Evolutionary conservation across 2,888 invertebrate genomes (phyloP), one percentile per base, ranked within the genome.

Genomic region (Onchidella celtica): DNA sequence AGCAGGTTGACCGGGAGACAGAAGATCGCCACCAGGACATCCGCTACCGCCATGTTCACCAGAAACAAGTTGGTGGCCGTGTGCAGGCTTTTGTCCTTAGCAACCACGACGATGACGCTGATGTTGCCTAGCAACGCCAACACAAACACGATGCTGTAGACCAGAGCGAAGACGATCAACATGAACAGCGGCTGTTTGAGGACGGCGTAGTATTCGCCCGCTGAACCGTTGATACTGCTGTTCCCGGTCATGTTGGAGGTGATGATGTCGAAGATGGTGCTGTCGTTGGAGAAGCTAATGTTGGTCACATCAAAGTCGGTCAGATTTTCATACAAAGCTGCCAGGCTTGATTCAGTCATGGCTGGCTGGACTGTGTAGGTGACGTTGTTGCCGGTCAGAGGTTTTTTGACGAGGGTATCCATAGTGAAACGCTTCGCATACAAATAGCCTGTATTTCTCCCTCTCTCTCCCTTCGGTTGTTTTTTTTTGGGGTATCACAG

Each of bases 11-110:
- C 55, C 1, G 85, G 85, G 36, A 85, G 72, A 55, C 85, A 85
- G 70, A 84, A 73, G 36, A 85, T 72, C 61, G 85, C 84, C 32
- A 85, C 81, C 17, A 84, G 61, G 24, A 85, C 81, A 32, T 85
- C 85, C 0, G 85, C 84, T 9, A 85, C 27, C 14, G 85, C 84
- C 79, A 85, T 76, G 81, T 85, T 85, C 59, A 85, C 85, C 32
- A 85, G 63, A 59, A 85, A 83, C n/a, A 85, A 79, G 75, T 85
- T 84, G 32, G 85, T 85, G 17, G 85, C 83, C 21, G 85, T 84
- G 74, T 85, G 85, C 24, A 85, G 79, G 27, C 83, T 83, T 29
- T 78, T 84, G 79, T 85, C 85, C 65, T 66, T 74, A 65, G 82
- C 84, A n/a, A 85, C 84, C 24, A 83, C 83, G 3, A 74, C 72